Base-by-base conservation (phyloP, 2,113 vertebrate species). In the rat (Rattus norvegicus) region DNA sequence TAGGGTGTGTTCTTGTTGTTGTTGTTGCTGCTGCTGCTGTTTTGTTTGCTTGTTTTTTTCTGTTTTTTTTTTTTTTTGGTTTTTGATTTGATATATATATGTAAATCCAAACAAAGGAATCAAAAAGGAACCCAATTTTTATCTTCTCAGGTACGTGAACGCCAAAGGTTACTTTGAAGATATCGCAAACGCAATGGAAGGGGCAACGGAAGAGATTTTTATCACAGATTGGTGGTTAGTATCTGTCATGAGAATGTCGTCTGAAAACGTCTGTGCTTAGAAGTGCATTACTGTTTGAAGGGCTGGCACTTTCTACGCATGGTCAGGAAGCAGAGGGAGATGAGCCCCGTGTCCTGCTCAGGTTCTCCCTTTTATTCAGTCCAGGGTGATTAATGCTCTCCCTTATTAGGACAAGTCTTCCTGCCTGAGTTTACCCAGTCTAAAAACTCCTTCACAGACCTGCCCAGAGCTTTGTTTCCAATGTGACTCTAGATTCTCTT, bases 181-280 rank as follows among this genome's bases (percentile, higher is more conserved):
- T 3, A 98, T 99, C 0, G 99, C 99, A 0, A 97, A 99, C 79
- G 99, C 99, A 54, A 99, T 99, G 95, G 99, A 99, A 97, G 99
- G 98, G 13, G 99, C 99, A 10, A 99, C 98, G 88, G 99, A 99
- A 88, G 99, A 99, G 94, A 99, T 99, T 97, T 99, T 99, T 98
- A 99, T 99, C 98, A 99, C 99, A 2, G 99, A 99, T 96, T 99
- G 99, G 99, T 99, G 99, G 99, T 99, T 97, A 43, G 99, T 99
- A 98, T 97, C 95, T 86, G 1, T 17, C 1, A 0, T 52, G 77
- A 96, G 90, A 93, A 36, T 91, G 87, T 91, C 95, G 85, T 75
- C 81, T 75, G 75, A 61, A 93, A 7, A 19, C 95, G 70, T 95
- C 96, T 63, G 1, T 30, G 5, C 43, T 95, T 16, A 12, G 96